Evolutionary conservation across 2,888 invertebrate genomes (phyloP).

Genomic region (Lydus trimaculatus): DNA sequence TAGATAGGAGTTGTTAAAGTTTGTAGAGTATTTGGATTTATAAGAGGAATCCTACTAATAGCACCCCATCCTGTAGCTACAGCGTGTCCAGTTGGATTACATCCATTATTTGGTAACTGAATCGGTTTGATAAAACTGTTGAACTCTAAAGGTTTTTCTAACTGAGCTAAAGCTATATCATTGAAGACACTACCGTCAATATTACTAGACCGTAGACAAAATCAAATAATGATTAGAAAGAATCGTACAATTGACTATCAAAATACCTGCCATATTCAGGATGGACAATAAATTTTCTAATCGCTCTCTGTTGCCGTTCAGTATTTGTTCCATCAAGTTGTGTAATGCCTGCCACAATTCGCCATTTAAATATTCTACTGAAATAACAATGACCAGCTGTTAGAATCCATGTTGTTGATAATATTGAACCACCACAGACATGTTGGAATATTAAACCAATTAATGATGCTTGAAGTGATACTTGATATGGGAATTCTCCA

Average conservation of each 20-base stretch:
- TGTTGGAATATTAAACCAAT: constrained; percentile 43
- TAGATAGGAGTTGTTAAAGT: constrained; percentile 17
- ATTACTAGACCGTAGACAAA: no score
- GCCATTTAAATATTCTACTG: constrained; percentile 35
- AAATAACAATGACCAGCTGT: constrained; percentile 60
- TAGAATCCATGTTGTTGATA: constrained; percentile 49
- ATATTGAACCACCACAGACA: constrained; percentile 59
- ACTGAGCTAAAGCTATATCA: constrained; percentile 63
- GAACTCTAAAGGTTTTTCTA: constrained; percentile 51
- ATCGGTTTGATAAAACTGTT: constrained; percentile 22
- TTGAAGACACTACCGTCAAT: no score
- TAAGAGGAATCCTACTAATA: constrained; percentile 55
- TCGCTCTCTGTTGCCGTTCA: constrained; percentile 35
- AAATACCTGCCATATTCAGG: constrained; percentile 40
- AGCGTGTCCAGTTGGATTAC: neutral
- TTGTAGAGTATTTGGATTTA: constrained; percentile 30
- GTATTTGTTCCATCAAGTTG: constrained; percentile 35
- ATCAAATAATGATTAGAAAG: no score
- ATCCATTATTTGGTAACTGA: neutral
- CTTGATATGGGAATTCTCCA: neutral
- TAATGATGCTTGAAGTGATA: neutral
- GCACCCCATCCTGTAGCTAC: constrained; percentile 42
- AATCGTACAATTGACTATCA: constrained; percentile 36
- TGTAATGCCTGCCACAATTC: constrained; percentile 46
- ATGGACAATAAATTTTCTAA: constrained; percentile 37